Base-by-base conservation (phyloP, 2,113 vertebrate species). In the Hippocampus mohnikei region DNA sequence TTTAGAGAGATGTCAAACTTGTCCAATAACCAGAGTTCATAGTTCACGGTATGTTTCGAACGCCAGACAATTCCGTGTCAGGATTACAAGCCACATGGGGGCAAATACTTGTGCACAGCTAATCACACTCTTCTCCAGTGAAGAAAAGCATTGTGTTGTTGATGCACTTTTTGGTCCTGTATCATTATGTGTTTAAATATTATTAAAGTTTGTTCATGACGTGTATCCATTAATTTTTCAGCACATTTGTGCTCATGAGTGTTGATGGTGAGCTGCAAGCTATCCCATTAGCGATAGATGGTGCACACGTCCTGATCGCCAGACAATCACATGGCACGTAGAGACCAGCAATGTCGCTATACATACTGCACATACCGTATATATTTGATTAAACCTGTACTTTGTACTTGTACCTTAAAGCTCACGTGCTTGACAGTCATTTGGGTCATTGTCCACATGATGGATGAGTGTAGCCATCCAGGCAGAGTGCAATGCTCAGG, bases 391-490 rank as follows among this genome's bases (percentile, higher is more conserved):
- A 2, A 23, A 44, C 20, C 21, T 42, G n/a, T 42, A 42, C 40
- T 64, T 25, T 33, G 11, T 42, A n/a, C 8, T 40, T 41, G 40
- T 15, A 59, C 27, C 58, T 33, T 33, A 29, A 60, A 33, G 13
- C 40, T 42, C 40, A 44, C 10, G 15, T 20, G 60, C 60, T 40
- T 11, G 90, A 89, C 63, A 88, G 86, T 81, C 88, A 84, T 90
- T 91, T 91, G 70, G 89, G 85, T 86, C 88, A 88, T 79, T 83
- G 84, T 81, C 69, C 69, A 84, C 56, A 76, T 79, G 84, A 78
- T 74, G 78, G 55, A 81, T 12, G 75, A 86, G 76, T 53, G 74
- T 81, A 60, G 70, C 77, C 80, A 82, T 70, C 82, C 48, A 41
- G 72, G 82, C 60, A 29, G n/a, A 69, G 67, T 44, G 67, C 29